Percentiles rank a stretch among this genome's conserved stretches.
phyloP scores from a whole-genome alignment of 2,113 vertebrate genomes.

The Xenotilapia caudafasciata region DNA sequence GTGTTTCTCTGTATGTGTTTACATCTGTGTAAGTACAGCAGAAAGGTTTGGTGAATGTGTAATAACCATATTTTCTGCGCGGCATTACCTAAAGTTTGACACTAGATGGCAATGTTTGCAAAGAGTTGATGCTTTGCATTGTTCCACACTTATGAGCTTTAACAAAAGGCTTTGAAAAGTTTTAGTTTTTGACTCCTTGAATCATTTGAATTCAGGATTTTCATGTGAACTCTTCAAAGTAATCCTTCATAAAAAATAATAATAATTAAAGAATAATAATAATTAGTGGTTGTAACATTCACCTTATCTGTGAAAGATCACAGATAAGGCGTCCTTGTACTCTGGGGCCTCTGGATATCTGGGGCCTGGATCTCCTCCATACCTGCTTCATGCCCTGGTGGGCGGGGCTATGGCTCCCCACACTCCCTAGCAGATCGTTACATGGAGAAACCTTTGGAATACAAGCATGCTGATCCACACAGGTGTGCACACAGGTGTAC shows the following conservation, averaged over 20 bases:
- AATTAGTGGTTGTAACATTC: background rate
- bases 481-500: too few species aligned
- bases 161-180: background rate
- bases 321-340: background rate
- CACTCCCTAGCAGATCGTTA: too few species aligned
- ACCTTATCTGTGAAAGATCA: background rate
- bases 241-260: background rate
- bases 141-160: background rate
- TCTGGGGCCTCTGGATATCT: too few species aligned
- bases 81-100: background rate
- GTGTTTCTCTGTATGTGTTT: background rate
- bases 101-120: background rate
- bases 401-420: too few species aligned
- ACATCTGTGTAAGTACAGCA: background rate
- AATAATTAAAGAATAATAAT: accelerated
- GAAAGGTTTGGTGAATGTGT: background rate
- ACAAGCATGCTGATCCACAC: too few species aligned
- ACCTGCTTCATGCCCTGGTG: too few species aligned
- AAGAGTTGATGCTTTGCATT: background rate
- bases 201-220: background rate
- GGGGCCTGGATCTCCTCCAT: too few species aligned
- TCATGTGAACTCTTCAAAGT: background rate
- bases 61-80: background rate
- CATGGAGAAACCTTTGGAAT: too few species aligned
- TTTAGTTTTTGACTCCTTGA: background rate